Evolutionary conservation across 2,797 vertebrate genomes (phyloP), one percentile per base, ranked within the genome.

Genomic region (Danio aesculapii): DNA sequence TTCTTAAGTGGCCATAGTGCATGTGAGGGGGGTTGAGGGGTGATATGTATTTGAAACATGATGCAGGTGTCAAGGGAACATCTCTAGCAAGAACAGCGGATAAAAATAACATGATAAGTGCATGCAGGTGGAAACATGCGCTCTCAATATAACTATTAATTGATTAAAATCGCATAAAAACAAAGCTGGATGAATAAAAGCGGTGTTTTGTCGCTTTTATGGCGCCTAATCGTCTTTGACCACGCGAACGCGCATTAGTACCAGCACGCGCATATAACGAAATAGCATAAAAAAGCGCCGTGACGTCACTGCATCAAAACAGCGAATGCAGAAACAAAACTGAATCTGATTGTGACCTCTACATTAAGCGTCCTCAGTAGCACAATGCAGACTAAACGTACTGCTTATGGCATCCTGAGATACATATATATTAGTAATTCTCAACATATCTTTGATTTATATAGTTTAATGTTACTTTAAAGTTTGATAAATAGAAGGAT

Each of bases 81-180:
- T 39, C 46, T 50, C n/a, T 43, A 61, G 46, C 66, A 70, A 17
- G 5, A 70, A 17, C 19, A 17, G 0, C 4, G 17, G 57, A 79
- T 71, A 79, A 53, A 79, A 79, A 79, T 79, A 79, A 61, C 77
- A 12, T 16, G 41, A 57, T 12, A 47, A 14, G 8, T 10, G 64
- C 44, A 13, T 4, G n/a, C 11, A 59, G 44, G n/a, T 46, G 75
- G 39, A 46, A 41, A 39, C 75, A 49, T 68, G 52, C 53, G 0
- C 53, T 47, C 43, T 49, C 8, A 9, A 11, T 5, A 10, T 17
- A 50, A 12, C 5, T 30, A 30, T 30, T 30, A 12, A 6, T 9
- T 49, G 0, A 41, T 41, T 0, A 17, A 70, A 68, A 62, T 62
- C 21, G 11, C 39, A 62, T 59, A 7, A 59, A 12, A 12, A 39